Evolutionary conservation across 2,797 vertebrate genomes (phyloP).

Genomic region (Picus viridis): DNA sequence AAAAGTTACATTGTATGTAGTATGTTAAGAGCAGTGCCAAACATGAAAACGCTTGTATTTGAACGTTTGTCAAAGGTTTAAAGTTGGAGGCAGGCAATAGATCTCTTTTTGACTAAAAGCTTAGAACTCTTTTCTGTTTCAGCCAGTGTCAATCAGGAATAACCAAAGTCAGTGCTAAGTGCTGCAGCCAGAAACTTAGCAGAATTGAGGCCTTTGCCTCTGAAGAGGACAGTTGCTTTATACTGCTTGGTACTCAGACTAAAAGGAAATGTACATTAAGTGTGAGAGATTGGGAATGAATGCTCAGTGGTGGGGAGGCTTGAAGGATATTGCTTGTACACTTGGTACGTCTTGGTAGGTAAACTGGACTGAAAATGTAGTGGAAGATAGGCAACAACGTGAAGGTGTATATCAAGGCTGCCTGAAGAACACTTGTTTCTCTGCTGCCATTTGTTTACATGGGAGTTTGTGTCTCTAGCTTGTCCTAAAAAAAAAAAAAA

Average conservation of each 20-base stretch:
- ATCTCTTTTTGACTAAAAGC: not conserved
- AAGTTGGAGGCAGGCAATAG: not conserved
- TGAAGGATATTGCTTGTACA: not conserved
- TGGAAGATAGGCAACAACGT: not conserved
- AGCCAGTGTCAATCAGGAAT: not conserved
- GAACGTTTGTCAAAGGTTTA: not conserved
- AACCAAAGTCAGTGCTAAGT: not conserved
- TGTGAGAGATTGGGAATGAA: not conserved
- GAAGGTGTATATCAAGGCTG: not conserved
- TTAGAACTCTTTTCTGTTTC: not conserved
- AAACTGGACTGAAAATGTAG: not conserved
- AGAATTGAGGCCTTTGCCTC: not conserved
- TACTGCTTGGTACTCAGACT: not conserved
- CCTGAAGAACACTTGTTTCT: not conserved
- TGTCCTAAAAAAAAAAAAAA: not conserved
- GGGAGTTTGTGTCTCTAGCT: not conserved
- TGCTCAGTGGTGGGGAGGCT: not conserved
- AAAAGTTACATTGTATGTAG: not conserved
- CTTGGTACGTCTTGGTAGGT: not conserved
- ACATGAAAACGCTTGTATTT: not conserved
- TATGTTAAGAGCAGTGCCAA: not conserved
- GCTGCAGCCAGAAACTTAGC: not conserved
- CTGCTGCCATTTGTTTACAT: not conserved
- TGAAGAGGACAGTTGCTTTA: not conserved
- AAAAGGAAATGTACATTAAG: not conserved